Evolutionary conservation across 2,797 vertebrate genomes (phyloP).

Genomic region (Decapterus maruadsi): DNA sequence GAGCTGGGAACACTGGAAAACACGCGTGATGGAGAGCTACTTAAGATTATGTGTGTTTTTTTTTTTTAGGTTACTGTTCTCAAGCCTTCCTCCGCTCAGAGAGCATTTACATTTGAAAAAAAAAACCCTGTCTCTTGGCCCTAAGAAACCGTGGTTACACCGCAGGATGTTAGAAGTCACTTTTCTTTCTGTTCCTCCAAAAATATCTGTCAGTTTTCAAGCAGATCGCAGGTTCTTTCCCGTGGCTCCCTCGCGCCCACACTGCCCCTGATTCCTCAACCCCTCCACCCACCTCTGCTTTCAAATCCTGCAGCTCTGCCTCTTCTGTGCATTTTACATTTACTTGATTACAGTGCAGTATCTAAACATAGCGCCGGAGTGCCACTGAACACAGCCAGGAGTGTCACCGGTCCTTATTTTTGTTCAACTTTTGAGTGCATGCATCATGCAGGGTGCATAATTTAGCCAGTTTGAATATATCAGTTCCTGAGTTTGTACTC

Average conservation of each 20-base stretch:
- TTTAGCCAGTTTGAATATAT: background rate
- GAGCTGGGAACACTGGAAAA: constrained; percentile 53
- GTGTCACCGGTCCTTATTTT: constrained; percentile 28
- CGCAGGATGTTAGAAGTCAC: constrained; percentile 23
- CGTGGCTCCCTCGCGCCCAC: constrained; percentile 69
- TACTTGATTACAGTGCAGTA: constrained; percentile 59
- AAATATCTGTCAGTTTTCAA: constrained; percentile 55
- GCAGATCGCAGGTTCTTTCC: constrained; percentile 60
- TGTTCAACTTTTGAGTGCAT: background rate
- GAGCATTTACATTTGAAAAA: constrained; percentile 7
- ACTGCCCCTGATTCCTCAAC: constrained; percentile 66
- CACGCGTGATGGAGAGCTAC: constrained; percentile 52
- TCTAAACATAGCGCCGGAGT: constrained; percentile 64
- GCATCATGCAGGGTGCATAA: background rate
- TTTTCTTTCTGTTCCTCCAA: constrained; percentile 38
- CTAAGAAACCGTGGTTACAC: constrained; percentile 7
- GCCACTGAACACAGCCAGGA: constrained; percentile 28
- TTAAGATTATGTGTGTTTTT: constrained; percentile 30
- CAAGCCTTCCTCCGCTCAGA: background rate
- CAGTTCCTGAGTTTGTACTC: constrained; percentile 5
- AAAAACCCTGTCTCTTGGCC: background rate
- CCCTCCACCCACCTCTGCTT: constrained; percentile 71
- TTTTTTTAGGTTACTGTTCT: constrained; percentile 39
- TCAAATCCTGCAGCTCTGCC: constrained; percentile 60
- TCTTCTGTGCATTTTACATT: constrained; percentile 52